Base-by-base conservation (phyloP, 2,888 invertebrate genomes). In the Pollenia angustigena region DNA sequence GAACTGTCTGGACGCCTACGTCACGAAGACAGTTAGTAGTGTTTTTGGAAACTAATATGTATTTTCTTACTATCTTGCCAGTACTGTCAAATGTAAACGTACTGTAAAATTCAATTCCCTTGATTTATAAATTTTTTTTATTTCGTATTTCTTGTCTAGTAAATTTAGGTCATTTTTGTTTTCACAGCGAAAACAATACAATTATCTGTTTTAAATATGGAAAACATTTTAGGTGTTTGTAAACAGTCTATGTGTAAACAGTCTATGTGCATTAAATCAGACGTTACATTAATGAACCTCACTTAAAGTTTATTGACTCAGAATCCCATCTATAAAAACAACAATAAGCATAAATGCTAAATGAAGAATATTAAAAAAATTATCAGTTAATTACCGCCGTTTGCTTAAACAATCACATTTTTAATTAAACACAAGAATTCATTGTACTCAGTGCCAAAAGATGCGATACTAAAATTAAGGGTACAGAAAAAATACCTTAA, bases 271-370 rank as follows among this genome's bases (percentile, higher is more conserved):
- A 68, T 50, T 40, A 52, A 54, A 48, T 48, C 32, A 46, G 44
- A 64, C 52, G 11, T 16, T 68, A 68, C 60, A 75, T 69, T 32
- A 74, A 62, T 48, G 32, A 71, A 76, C 18, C 60, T 75, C 60
- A 75, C 32, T 54, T 32, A 66, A 66, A 71, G 85, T 76, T 75
- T 81, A 72, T 81, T 85, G 85, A 81, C 81, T 68, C 44, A 64
- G 40, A 66, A 62, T 69, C n/a, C n/a, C 42, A 60, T 60, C 66
- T 56, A 60, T 71, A 40, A 71, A 80, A 64, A 23, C 52, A 72
- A 66, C 44, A 68, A 50, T 44, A 54, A 52, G 16, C 71, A 62
- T 18, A 40, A 62, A 56, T 23, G 10, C 16, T 52, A 74, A 56
- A 71, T 54, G 42, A 68, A 72, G 4, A 69, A 52, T 58, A 54